phyloP scores from a whole-genome alignment of 2,113 vertebrate genomes.

The Oryzias woworae region DNA sequence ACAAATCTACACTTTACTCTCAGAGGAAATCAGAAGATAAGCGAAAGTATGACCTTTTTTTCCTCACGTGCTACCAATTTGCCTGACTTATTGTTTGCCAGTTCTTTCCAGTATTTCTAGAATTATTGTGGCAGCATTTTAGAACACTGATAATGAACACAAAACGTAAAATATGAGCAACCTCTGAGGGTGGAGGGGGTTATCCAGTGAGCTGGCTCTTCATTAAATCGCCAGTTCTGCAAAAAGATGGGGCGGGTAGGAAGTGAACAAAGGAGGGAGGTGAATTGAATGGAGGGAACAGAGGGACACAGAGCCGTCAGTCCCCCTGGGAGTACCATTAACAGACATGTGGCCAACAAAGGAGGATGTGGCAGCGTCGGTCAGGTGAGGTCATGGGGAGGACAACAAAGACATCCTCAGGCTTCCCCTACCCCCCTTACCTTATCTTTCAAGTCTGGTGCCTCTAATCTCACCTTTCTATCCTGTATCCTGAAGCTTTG shows the following conservation, averaged over 20 bases:
- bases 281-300: not conserved
- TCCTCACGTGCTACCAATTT: too few relatives aligned
- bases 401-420: slow-evolving; percentile 53
- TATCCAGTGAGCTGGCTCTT: slow-evolving; percentile 57
- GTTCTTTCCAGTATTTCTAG: too few relatives aligned
- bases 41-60: too few relatives aligned
- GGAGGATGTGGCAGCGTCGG: slow-evolving; percentile 38
- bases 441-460: slow-evolving; percentile 19
- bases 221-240: slow-evolving; percentile 74
- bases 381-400: slow-evolving; percentile 64
- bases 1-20: not conserved
- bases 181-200: slow-evolving; percentile 43
- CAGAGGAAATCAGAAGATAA: not conserved
- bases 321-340: slow-evolving; percentile 61
- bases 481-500: not conserved
- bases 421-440: not conserved
- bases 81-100: too few relatives aligned
- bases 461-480: slow-evolving; percentile 22
- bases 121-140: too few relatives aligned
- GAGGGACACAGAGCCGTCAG: slow-evolving; percentile 31
- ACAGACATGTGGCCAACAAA: slow-evolving; percentile 61
- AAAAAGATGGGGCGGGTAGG: slow-evolving; percentile 47
- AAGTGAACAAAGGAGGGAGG: slow-evolving; percentile 30
- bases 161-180: slow-evolving; percentile 14
- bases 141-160: slow-evolving; percentile 3